Conservation (phyloP, 37 sponge, comb jelly and placozoan species). For the Cliona cf. orientalis region DNA sequence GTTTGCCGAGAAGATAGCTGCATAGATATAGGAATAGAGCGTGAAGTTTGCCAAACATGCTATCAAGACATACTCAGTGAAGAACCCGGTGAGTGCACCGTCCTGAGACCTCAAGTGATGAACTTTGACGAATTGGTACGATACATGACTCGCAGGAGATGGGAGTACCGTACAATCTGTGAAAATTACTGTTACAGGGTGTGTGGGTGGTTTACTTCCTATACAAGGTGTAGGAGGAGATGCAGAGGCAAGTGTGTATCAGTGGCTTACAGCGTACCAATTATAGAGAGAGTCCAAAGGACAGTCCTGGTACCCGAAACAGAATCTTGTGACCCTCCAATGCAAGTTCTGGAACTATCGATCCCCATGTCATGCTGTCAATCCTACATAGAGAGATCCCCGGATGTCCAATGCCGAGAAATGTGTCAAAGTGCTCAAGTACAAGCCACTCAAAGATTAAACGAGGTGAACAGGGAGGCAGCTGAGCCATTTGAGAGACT, state of each 20-base stretch:
- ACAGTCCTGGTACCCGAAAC: background rate
- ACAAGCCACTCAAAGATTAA: background rate
- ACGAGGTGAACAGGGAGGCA: background rate
- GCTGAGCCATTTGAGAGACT: slow-evolving; percentile 1
- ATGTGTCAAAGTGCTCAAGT: background rate
- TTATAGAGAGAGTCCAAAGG: background rate
- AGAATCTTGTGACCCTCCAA: background rate
- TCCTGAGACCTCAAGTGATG: background rate
- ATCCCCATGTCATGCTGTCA: background rate
- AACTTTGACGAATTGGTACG: background rate
- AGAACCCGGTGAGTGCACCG: background rate
- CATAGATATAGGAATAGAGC: background rate
- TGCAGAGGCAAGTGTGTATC: background rate
- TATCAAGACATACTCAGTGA: background rate
- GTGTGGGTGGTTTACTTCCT: background rate
- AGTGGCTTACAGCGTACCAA: background rate
- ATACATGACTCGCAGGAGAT: background rate
- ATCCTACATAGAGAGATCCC: background rate
- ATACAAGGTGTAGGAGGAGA: background rate
- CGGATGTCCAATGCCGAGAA: background rate
- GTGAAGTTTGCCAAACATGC: background rate
- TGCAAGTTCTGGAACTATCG: background rate
- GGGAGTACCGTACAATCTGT: background rate
- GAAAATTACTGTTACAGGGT: background rate
- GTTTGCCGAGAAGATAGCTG: slow-evolving; percentile 14